These are phyloP conservation scores for Phoenicopterus ruber DNA, from an alignment of 2,113 vertebrate species.

Conservation along the genomic window DNA sequence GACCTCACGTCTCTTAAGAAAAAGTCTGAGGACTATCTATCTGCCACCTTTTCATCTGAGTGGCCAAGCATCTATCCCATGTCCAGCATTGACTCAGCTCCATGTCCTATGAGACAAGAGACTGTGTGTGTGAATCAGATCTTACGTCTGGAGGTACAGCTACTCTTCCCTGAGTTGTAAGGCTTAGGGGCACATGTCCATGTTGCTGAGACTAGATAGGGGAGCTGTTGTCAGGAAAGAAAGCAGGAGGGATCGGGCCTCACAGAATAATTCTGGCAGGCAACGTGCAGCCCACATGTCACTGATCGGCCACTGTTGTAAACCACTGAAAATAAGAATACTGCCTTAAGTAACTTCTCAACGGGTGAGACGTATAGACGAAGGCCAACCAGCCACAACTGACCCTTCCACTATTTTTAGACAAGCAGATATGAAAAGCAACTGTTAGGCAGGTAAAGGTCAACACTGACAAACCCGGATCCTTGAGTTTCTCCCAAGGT, in stretches of 20 bases:
- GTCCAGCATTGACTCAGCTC: neutral
- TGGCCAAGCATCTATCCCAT: too few relatives aligned
- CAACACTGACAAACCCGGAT: neutral
- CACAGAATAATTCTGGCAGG: neutral
- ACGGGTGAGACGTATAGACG: neutral
- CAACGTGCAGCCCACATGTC: neutral
- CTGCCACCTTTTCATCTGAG: neutral
- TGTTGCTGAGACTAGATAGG: neutral
- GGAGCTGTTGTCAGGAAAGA: neutral
- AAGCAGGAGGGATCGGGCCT: neutral
- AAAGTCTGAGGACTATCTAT: neutral
- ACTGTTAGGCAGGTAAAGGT: neutral
- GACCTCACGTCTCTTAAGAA: neutral
- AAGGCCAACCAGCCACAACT: neutral
- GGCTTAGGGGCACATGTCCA: neutral
- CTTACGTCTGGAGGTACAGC: neutral
- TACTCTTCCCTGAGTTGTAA: neutral
- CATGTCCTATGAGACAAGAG: neutral
- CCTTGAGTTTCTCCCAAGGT: neutral
- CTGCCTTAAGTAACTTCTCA: neutral
- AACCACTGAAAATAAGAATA: neutral
- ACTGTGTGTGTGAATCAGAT: neutral
- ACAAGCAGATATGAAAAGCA: neutral
- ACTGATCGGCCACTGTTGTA: neutral
- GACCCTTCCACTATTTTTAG: neutral